phyloP scores from a whole-genome alignment of 2,888 invertebrate genomes.

The Orgyia antiqua region DNA sequence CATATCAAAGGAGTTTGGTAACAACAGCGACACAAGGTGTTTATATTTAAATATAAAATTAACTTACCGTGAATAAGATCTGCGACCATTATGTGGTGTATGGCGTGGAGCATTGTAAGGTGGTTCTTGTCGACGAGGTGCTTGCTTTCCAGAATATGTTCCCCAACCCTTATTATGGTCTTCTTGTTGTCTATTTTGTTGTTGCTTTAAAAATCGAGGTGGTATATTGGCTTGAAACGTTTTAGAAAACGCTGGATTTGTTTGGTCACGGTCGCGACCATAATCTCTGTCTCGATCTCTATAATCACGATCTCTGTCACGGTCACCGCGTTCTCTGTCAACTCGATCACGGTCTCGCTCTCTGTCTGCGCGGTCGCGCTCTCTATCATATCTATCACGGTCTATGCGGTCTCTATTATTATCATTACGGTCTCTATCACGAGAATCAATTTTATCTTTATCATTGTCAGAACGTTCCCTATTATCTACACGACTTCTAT shows the following conservation, averaged over 20 bases:
- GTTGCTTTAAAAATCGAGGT: constrained; percentile 90
- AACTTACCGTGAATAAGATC: constrained; percentile 64
- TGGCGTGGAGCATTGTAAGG: constrained; percentile 64
- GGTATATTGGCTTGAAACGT: constrained; percentile 91
- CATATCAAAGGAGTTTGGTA: no score
- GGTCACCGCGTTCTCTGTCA: constrained; percentile 18
- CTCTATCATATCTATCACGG: constrained; percentile 33
- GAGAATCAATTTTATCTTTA: constrained; percentile 17
- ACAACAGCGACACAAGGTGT: not conserved
- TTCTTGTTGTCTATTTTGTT: constrained; percentile 75
- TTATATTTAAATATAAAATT: not conserved
- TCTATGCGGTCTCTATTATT: constrained; percentile 42
- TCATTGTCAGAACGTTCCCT: constrained; percentile 39
- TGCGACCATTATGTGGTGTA: constrained; percentile 58
- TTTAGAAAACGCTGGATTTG: constrained; percentile 82
- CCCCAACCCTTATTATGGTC: constrained; percentile 66
- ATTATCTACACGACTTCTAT: constrained; percentile 36
- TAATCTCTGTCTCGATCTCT: constrained; percentile 51
- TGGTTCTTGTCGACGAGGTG: constrained; percentile 57
- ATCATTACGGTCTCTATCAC: constrained; percentile 31
- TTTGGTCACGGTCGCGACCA: constrained; percentile 69
- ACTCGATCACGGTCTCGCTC: constrained; percentile 31
- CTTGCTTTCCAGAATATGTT: constrained; percentile 57
- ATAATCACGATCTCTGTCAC: constrained; percentile 34
- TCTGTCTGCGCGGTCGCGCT: constrained; percentile 51